These are phyloP conservation scores for Ormyrus thymus DNA, from an alignment of 2,888 invertebrate genomes.

Conservation along the genomic window DNA sequence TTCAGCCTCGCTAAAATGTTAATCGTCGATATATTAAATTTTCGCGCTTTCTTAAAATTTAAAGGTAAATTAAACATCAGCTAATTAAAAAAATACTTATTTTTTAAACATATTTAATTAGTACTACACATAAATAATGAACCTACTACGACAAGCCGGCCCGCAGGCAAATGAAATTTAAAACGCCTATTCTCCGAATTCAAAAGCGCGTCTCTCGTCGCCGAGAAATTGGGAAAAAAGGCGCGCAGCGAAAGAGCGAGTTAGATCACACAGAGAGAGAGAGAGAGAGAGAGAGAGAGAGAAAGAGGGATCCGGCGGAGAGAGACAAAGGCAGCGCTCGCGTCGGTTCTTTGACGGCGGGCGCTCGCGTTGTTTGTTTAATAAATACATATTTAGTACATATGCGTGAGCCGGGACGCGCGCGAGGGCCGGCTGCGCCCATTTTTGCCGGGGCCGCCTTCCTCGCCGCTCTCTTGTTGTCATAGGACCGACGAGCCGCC, in stretches of 20 bases:
- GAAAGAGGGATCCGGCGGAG: neutral
- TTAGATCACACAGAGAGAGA: conserved; percentile 27
- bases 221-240: conserved; percentile 6
- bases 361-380: conserved; percentile 69
- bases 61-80: too few relatives aligned
- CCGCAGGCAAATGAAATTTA: too few relatives aligned
- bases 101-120: too few relatives aligned
- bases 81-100: too few relatives aligned
- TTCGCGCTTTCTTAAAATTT: too few relatives aligned
- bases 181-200: too few relatives aligned
- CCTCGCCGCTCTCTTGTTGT: conserved; percentile 65
- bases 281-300: neutral
- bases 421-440: conserved; percentile 67
- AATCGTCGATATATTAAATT: too few relatives aligned
- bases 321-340: conserved; percentile 56
- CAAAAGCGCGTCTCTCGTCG: too few relatives aligned
- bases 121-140: too few relatives aligned
- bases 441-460: conserved; percentile 65
- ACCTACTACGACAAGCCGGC: too few relatives aligned
- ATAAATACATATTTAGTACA: conserved; percentile 73
- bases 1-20: too few relatives aligned
- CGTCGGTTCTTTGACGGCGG: conserved; percentile 59
- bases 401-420: conserved; percentile 60
- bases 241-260: conserved; percentile 12
- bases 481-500: conserved; percentile 67